Conservation (phyloP, 2,113 vertebrate genomes). For the Dicentrarchus labrax region DNA sequence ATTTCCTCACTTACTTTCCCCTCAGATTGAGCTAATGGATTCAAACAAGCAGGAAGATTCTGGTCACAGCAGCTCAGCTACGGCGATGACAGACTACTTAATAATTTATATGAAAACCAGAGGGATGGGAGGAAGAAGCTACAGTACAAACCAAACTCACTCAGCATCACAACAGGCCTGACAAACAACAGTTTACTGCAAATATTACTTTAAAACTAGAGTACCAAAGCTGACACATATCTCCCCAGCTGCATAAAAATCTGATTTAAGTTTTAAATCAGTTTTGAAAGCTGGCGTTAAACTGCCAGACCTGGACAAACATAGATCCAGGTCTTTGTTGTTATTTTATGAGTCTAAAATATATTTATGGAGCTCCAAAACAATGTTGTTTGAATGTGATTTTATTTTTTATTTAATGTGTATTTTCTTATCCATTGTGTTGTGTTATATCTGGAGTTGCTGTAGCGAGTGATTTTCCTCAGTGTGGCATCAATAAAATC, state of each 20-base stretch:
- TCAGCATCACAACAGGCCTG: too few relatives aligned
- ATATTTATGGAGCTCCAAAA: background rate
- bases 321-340: background rate
- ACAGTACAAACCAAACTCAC: background rate
- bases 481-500: too few relatives aligned
- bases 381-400: too few relatives aligned
- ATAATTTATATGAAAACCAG: background rate
- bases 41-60: background rate
- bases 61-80: background rate
- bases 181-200: background rate
- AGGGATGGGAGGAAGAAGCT: background rate
- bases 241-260: background rate
- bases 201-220: background rate
- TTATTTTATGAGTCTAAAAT: background rate
- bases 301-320: background rate
- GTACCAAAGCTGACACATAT: too few relatives aligned
- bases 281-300: background rate
- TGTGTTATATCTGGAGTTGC: too few relatives aligned
- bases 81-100: background rate
- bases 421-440: too few relatives aligned
- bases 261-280: background rate
- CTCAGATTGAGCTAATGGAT: background rate
- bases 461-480: too few relatives aligned
- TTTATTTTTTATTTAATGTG: too few relatives aligned
- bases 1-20: background rate